Base-by-base conservation (phyloP, 2,797 vertebrate genomes). In the Pampus argenteus region DNA sequence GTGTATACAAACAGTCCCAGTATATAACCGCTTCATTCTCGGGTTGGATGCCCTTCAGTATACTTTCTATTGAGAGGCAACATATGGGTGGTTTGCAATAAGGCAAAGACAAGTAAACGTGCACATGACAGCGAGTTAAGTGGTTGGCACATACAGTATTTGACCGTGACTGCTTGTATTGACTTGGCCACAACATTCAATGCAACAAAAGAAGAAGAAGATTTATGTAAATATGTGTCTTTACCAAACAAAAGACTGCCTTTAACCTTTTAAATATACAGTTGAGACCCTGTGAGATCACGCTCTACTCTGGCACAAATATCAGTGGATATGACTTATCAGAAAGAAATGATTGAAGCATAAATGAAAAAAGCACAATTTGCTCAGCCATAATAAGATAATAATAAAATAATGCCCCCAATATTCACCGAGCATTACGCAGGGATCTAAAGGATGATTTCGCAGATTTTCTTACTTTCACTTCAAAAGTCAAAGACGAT, bases 91-190 rank as follows among this genome's bases (percentile, higher is more conserved):
- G 38, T 71, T 74, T 49, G 26, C 59, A 72, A 65, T 66, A 47
- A 72, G 44, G 40, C 40, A 66, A 76, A 71, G 26, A 47, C 65
- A 64, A 68, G 74, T 71, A 76, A 52, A 69, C 17, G 2, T 2
- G 42, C 34, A 36, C 44, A 65, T 48, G 42, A 68, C 52, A 58
- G 45, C 45, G 40, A 31, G 31, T 23, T 61, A 71, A 54, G 42
- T 58, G 23, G 48, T 42, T 48, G 49, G 17, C 31, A 54, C 15
- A 26, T 23, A 66, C 56, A 4, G 29, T 4, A 31, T 31, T 78
- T 57, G 23, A 63, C 52, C 0, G 15, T 67, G 68, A 66, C 22
- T 54, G 64, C 42, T 56, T 36, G 69, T 20, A 50, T 14, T 29
- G 14, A 17, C 4, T 71, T 52, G 20, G 40, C 31, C 5, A 18